These are phyloP conservation scores for Amphiprion percula DNA, from an alignment of 2,113 vertebrate species.

Conservation along the genomic window DNA sequence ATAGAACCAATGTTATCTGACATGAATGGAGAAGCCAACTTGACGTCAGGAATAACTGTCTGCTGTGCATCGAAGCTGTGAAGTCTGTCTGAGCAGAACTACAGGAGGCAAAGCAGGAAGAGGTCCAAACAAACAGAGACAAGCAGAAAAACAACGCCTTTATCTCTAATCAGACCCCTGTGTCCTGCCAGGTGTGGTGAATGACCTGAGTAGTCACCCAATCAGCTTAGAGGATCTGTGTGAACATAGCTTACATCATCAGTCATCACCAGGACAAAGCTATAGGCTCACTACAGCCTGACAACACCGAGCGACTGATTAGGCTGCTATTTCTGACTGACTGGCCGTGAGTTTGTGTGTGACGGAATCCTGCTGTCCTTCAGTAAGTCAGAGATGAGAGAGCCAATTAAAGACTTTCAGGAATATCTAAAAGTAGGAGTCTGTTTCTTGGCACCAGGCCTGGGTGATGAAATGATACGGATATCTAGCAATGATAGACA, in stretches of 20 bases:
- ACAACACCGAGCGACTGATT: constrained; percentile 56
- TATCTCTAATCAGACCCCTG: constrained; percentile 24
- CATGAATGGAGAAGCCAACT: neutral
- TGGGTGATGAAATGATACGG: too few species aligned
- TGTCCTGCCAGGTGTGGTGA: constrained; percentile 40
- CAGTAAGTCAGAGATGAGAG: constrained; percentile 47
- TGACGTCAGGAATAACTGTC: too few species aligned
- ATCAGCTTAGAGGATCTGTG: constrained; percentile 66
- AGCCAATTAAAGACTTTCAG: constrained; percentile 56
- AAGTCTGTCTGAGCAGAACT: neutral
- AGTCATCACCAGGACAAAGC: constrained; percentile 51
- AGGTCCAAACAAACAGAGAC: constrained; percentile 49
- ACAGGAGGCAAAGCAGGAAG: neutral
- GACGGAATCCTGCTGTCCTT: constrained; percentile 53
- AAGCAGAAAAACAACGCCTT: constrained; percentile 21
- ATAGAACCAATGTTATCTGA: neutral
- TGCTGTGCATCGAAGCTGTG: too few species aligned
- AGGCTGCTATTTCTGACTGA: constrained; percentile 73
- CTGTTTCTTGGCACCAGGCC: too few species aligned
- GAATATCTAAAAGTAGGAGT: constrained; percentile 29
- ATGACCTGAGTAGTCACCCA: constrained; percentile 52
- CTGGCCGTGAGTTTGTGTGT: constrained; percentile 31
- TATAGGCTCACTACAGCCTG: constrained; percentile 43
- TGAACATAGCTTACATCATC: constrained; percentile 58
- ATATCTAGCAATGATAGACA: too few species aligned